phyloP scores from a whole-genome alignment of 2,113 vertebrate genomes.

The Oophaga pumilio region DNA sequence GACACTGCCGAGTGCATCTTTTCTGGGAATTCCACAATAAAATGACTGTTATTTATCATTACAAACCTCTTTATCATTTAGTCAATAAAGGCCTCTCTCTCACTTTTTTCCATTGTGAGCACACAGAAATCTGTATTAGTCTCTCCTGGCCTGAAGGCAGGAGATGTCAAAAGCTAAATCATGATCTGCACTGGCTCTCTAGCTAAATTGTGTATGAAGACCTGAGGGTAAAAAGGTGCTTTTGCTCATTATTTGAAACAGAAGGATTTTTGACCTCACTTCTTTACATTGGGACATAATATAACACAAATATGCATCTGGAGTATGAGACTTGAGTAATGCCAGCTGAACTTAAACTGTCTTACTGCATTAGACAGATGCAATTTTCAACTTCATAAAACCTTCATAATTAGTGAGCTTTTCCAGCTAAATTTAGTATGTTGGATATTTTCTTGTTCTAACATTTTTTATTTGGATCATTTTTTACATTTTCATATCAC shows the following conservation, averaged over 20 bases:
- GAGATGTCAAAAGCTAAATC: slow-evolving; percentile 99
- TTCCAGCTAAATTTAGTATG: background rate
- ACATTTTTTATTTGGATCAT: background rate
- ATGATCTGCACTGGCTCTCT: slow-evolving; percentile 99
- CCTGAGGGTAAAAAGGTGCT: slow-evolving; percentile 96
- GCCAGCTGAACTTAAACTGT: slow-evolving; percentile 59
- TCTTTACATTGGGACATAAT: slow-evolving; percentile 75
- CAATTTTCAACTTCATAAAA: background rate
- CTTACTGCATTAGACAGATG: slow-evolving; percentile 55
- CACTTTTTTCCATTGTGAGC: slow-evolving; percentile 86
- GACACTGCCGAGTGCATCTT: slow-evolving; percentile 95
- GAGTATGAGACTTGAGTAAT: slow-evolving; percentile 64
- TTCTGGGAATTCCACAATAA: slow-evolving; percentile 99
- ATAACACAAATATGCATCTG: slow-evolving; percentile 67
- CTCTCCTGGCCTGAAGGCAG: slow-evolving; percentile 92
- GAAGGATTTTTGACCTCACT: slow-evolving; percentile 71
- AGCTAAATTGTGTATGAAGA: slow-evolving; percentile 99
- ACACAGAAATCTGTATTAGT: slow-evolving; percentile 99
- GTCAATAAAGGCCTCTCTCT: slow-evolving; percentile 99
- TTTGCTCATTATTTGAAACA: slow-evolving; percentile 99
- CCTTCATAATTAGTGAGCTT: background rate
- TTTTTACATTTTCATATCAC: background rate
- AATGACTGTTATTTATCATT: slow-evolving; percentile 99
- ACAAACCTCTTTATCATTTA: slow-evolving; percentile 99
- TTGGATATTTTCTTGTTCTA: background rate